Evolutionary conservation across 2,888 invertebrate species (phyloP), one percentile per base, ranked within the genome.

Genomic region (Quadroppia sp.): DNA sequence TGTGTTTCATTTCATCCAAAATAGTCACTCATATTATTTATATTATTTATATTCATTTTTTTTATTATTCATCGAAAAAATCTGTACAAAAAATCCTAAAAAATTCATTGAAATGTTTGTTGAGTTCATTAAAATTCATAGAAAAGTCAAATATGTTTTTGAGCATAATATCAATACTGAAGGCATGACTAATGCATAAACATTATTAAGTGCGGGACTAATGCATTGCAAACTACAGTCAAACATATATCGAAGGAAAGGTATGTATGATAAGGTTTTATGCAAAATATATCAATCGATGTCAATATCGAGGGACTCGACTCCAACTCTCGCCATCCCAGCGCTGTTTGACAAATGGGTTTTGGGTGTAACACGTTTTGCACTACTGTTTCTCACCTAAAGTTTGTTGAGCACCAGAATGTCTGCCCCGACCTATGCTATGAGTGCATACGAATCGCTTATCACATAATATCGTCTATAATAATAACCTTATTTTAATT

Each of bases 351-450:
- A 67, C 67, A 67, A 67, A 67, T 67, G 67, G 42, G 67, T 67
- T 67, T 67, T 67, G 67, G 67, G 67, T 67, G 67, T 67, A 67
- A 67, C 67, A 67, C 42, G 42, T 67, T 67, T 67, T 67, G 40
- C 67, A 67, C 67, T 67, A 67, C 67, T 67, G 67, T 67, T 67
- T 67, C 67, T 67, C 67, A 40, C 67, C 67, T 40, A 40, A 67
- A 67, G 30, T 23, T 6, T 53, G 23, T 9, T 9, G 25, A 7
- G 25, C 53, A 25, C 9, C 15, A 1, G 13, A 13, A 53, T 53
- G 6, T 53, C 23, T 25, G 53, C 25, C 25, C 25, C 23, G 23
- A 15, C 50, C 20, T 45, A 3, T 45, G n/a, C 45, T 45, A 45
- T 45, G 2, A 13, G 11, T 45, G 17, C 45, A 6, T 45, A 23